Percentiles rank a stretch among this genome's conserved stretches.
phyloP scores from a whole-genome alignment of 2,113 vertebrate genomes.

The Chamaetylas fuelleborni region DNA sequence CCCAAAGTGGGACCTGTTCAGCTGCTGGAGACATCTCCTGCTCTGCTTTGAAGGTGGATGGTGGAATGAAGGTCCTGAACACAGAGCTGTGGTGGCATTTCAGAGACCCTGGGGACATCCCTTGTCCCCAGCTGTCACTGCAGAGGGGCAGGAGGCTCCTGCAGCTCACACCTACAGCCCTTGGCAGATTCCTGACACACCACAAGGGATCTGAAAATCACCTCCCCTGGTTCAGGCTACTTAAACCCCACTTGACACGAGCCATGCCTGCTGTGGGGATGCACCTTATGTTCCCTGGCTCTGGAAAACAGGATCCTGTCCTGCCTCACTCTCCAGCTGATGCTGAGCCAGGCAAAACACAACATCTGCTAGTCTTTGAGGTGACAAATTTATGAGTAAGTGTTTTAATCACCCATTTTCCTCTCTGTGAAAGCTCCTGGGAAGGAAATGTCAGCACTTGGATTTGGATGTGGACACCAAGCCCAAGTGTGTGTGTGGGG shows the following conservation, averaged over 20 bases:
- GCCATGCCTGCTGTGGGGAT: not conserved
- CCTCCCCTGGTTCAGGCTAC: not conserved
- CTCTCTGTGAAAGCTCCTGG: not conserved
- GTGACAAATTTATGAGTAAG: not conserved
- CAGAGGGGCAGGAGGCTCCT: not conserved
- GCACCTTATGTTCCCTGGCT: not conserved
- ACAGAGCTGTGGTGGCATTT: not conserved
- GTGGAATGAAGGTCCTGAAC: not conserved
- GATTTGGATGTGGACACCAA: not conserved
- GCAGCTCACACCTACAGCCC: not conserved
- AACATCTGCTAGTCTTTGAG: not conserved
- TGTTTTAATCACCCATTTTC: not conserved
- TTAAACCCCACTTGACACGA: accelerated
- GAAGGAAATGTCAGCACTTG: not conserved
- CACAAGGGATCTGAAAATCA: not conserved
- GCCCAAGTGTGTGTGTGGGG: too few relatives aligned
- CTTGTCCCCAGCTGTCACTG: not conserved
- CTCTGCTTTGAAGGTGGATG: not conserved
- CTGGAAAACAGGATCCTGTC: not conserved
- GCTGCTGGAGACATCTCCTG: not conserved
- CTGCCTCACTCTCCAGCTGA: not conserved
- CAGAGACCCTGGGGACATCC: not conserved
- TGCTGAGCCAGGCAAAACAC: not conserved
- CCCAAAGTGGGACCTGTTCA: not conserved
- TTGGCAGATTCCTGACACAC: not conserved